Conservation (phyloP, 2,888 invertebrate genomes). For the Willowsia nigromaculata region DNA sequence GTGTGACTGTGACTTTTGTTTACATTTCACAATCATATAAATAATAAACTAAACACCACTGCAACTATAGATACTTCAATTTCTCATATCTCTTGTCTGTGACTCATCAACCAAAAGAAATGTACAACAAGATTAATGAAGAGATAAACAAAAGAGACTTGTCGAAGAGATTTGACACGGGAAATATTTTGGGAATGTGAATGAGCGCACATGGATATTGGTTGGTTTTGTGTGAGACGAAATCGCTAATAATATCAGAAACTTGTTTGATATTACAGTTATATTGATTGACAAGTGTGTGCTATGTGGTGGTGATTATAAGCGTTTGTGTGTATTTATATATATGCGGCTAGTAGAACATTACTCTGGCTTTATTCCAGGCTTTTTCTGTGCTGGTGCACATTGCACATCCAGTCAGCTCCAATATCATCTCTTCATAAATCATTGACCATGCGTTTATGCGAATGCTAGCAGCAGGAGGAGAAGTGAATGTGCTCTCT, state of each 20-base stretch:
- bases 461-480: not conserved
- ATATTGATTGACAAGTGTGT: constrained; percentile 25
- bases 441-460: constrained; percentile 33
- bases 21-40: constrained; percentile 43
- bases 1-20: constrained; percentile 24
- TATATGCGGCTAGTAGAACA: not conserved
- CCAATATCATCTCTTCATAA: not conserved
- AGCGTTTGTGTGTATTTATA: not conserved
- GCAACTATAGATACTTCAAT: not conserved
- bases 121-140: not conserved
- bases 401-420: not conserved
- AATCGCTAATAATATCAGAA: not conserved
- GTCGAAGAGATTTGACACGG: not conserved
- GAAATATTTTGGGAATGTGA: not conserved
- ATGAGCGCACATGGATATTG: not conserved
- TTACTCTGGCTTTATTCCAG: not conserved
- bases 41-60: constrained; percentile 29
- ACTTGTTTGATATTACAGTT: not conserved
- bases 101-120: not conserved
- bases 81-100: not conserved
- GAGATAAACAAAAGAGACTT: not conserved
- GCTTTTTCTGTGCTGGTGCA: not conserved
- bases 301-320: not conserved
- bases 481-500: not conserved
- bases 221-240: not conserved